phyloP scores from a whole-genome alignment of 2,797 vertebrate species.

The Thaleichthys pacificus region DNA sequence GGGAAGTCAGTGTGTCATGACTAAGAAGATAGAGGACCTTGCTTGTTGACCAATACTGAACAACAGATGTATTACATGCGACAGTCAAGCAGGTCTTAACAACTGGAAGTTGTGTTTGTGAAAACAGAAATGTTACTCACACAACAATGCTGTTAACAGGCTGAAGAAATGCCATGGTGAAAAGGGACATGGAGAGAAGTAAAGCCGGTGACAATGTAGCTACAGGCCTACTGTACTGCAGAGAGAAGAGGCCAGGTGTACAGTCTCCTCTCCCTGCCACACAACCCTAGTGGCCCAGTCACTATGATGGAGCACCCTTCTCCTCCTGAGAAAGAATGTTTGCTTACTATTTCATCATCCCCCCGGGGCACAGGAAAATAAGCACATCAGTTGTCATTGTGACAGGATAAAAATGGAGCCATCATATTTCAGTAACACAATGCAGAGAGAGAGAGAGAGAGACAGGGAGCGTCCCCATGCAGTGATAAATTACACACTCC shows the following conservation, averaged over 20 bases:
- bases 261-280: slow-evolving; percentile 73
- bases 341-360: slow-evolving; percentile 98
- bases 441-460: slow-evolving; percentile 70
- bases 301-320: slow-evolving; percentile 89
- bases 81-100: not conserved
- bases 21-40: not conserved
- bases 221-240: slow-evolving; percentile 55
- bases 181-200: slow-evolving; percentile 18
- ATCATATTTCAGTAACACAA: slow-evolving; percentile 99
- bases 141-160: no score
- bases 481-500: slow-evolving; percentile 91
- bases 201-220: slow-evolving; percentile 37
- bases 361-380: slow-evolving; percentile 94
- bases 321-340: slow-evolving; percentile 90
- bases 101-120: not conserved
- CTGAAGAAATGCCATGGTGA: no score
- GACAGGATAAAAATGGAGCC: slow-evolving; percentile 99
- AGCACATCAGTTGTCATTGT: slow-evolving; percentile 99
- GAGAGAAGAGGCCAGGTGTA: slow-evolving; percentile 65
- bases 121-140: not conserved
- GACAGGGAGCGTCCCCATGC: slow-evolving; percentile 75
- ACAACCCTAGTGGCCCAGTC: slow-evolving; percentile 74
- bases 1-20: not conserved
- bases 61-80: not conserved
- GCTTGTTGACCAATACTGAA: not conserved